phyloP scores from a whole-genome alignment of 2,797 vertebrate species.

The Anguilla anguilla region DNA sequence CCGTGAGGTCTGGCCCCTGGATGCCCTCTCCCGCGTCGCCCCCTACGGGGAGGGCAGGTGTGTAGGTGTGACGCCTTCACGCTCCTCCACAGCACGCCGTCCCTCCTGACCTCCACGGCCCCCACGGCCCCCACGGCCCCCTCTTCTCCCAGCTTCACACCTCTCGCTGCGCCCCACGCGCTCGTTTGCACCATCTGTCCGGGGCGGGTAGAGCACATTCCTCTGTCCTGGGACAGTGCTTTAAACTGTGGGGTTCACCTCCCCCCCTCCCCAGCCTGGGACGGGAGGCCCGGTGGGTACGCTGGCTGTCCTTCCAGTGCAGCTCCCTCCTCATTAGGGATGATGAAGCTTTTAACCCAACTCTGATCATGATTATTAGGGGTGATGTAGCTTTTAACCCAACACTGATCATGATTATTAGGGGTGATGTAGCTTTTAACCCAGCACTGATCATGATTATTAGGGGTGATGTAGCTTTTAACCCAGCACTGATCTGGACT shows the following conservation, averaged over 20 bases:
- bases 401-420: background rate
- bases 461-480: background rate
- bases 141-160: constrained; percentile 1
- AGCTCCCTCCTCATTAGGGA: background rate
- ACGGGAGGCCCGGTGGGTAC: background rate
- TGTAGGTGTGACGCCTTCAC: constrained; percentile 30
- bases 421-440: background rate
- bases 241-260: background rate
- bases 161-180: background rate
- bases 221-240: background rate
- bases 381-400: background rate
- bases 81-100: background rate
- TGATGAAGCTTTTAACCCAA: too few relatives aligned
- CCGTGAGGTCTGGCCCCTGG: constrained; percentile 45
- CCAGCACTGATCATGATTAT: background rate
- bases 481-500: background rate
- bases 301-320: background rate
- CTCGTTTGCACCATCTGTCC: background rate
- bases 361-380: background rate
- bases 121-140: background rate
- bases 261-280: too few relatives aligned
- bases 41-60: constrained; percentile 29
- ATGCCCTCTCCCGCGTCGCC: constrained; percentile 34
- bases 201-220: background rate
- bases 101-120: background rate